Evolutionary conservation across 2,113 vertebrate genomes (phyloP).

Genomic region (Cavia aperea): DNA sequence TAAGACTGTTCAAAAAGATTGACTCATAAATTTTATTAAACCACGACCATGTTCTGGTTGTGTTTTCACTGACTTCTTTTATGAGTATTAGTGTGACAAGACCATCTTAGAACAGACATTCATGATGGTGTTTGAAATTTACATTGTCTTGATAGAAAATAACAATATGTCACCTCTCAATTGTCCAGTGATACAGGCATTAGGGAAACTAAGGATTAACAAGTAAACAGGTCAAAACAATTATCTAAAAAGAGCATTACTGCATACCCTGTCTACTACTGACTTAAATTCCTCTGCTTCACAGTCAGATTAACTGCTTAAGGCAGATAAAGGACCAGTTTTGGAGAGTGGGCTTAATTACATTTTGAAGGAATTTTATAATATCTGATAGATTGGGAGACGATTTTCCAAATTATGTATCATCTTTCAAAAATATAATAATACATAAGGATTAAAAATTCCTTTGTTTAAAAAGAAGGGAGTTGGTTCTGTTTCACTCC

Average conservation of each 20-base stretch:
- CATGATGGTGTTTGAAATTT: conserved; percentile 14
- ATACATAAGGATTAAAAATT: background rate
- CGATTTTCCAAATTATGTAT: background rate
- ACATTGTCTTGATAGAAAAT: background rate
- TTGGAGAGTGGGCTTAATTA: background rate
- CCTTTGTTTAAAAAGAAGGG: background rate
- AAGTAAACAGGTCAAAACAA: conserved; percentile 5
- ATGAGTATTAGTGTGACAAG: conserved; percentile 14
- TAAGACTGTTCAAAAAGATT: background rate
- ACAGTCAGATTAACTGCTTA: background rate
- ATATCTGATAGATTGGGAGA: conserved; percentile 12
- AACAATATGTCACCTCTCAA: background rate
- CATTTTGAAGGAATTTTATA: background rate
- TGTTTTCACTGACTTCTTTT: conserved; percentile 35
- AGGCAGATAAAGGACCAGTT: background rate
- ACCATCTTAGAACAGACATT: conserved; percentile 8
- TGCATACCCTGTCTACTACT: background rate
- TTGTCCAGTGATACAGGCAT: background rate
- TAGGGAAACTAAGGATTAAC: background rate
- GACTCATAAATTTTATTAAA: conserved; percentile 13
- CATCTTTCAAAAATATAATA: background rate
- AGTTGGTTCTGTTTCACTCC: background rate
- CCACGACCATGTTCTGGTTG: background rate
- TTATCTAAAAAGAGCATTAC: background rate
- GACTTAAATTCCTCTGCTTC: background rate